phyloP scores from a whole-genome alignment of 2,113 vertebrate species.

The Tylochromis polylepis region DNA sequence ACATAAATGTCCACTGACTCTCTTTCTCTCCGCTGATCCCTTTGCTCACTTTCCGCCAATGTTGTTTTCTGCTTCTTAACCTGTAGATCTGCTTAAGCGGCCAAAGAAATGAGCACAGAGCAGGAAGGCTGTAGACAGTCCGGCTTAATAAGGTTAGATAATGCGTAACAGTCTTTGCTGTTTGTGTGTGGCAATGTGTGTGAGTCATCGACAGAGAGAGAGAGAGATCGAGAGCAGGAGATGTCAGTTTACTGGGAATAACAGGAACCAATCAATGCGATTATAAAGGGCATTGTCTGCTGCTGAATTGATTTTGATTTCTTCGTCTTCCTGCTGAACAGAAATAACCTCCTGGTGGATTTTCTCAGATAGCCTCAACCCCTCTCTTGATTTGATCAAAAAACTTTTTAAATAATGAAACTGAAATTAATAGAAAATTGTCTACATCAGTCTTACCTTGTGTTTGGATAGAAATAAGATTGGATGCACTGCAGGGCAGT shows the following conservation, averaged over 20 bases:
- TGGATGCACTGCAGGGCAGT: neutral
- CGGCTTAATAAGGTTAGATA: slow-evolving; percentile 52
- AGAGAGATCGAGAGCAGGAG: neutral
- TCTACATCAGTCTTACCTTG: neutral
- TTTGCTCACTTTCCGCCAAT: slow-evolving; percentile 17
- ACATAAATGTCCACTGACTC: neutral
- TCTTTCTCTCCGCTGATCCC: slow-evolving; percentile 2
- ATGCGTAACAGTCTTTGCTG: neutral
- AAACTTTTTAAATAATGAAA: neutral
- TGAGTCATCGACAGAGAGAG: neutral
- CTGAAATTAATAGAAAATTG: neutral
- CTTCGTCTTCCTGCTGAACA: slow-evolving; percentile 1
- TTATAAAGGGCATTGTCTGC: slow-evolving; percentile 36
- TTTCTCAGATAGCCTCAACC: neutral
- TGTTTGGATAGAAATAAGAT: neutral
- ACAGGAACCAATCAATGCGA: slow-evolving; percentile 52
- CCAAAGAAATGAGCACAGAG: slow-evolving; percentile 14
- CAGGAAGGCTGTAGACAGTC: slow-evolving; percentile 14
- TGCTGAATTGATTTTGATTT: slow-evolving; percentile 37
- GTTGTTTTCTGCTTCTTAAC: slow-evolving; percentile 43
- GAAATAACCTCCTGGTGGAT: neutral
- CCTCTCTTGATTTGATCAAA: neutral
- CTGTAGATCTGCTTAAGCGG: slow-evolving; percentile 52
- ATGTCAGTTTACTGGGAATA: slow-evolving; percentile 11
- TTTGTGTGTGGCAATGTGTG: neutral